These are phyloP conservation scores for Siderastrea radians DNA, from an alignment of 92 coral and sea anemone species.

Conservation along the genomic window DNA sequence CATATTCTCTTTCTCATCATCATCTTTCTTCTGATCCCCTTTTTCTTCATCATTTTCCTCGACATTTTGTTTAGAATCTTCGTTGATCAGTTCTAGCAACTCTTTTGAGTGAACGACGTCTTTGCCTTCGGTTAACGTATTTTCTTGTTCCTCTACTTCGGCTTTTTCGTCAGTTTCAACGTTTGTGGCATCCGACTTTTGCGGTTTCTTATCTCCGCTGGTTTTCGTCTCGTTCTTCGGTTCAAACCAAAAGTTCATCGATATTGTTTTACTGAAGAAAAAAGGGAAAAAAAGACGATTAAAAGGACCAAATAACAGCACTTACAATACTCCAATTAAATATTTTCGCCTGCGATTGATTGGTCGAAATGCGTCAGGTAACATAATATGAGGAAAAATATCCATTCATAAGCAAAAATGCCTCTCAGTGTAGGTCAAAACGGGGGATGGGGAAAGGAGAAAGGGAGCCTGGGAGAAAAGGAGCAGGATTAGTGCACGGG, in stretches of 20 bases:
- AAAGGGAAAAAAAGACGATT: not conserved
- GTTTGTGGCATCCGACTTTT: not conserved
- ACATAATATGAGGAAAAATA: too few species aligned
- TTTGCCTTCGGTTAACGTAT: not conserved
- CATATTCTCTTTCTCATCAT: not conserved
- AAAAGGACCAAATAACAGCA: not conserved
- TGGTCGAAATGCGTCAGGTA: too few species aligned
- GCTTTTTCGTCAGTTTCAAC: not conserved
- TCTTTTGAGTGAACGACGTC: not conserved
- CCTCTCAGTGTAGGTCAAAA: too few species aligned
- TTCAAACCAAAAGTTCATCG: constrained; percentile 97
- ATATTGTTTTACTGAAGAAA: constrained; percentile 82
- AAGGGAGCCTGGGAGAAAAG: too few species aligned
- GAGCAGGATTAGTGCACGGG: too few species aligned
- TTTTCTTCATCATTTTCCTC: not conserved
- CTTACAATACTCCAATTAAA: not conserved
- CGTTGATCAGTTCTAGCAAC: too few species aligned
- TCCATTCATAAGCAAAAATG: too few species aligned
- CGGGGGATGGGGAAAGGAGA: too few species aligned
- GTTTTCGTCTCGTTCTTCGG: constrained; percentile 47
- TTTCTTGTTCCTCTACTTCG: not conserved
- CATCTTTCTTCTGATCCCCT: not conserved
- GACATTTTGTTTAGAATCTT: not conserved
- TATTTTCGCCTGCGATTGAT: too few species aligned
- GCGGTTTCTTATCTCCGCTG: not conserved